Conservation (phyloP, 2,113 vertebrate species). For the Rhipidura dahli region DNA sequence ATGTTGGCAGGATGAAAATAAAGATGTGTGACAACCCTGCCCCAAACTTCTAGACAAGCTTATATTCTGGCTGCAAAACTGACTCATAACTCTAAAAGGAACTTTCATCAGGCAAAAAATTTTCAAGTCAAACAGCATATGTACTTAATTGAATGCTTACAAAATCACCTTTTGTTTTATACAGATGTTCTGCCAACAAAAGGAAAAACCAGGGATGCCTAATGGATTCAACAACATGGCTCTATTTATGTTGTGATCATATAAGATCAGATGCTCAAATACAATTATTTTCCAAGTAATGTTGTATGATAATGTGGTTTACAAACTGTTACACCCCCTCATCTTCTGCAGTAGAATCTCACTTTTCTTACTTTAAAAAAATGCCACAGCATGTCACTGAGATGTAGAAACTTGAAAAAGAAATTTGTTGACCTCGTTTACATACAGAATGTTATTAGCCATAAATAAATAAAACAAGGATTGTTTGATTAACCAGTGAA, state of each 20-base stretch:
- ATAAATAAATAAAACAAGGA: not conserved
- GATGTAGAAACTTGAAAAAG: not conserved
- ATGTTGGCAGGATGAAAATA: slow-evolving; percentile 8
- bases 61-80: slow-evolving; percentile 8
- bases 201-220: not conserved
- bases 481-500: not conserved
- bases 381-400: not conserved
- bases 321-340: not conserved
- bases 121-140: not conserved
- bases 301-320: not conserved
- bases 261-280: not conserved
- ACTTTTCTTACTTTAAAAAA: not conserved
- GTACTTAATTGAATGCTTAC: not conserved
- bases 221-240: not conserved
- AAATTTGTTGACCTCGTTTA: not conserved
- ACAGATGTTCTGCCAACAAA: not conserved
- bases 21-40: not conserved
- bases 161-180: slow-evolving; percentile 29
- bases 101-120: not conserved
- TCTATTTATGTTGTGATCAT: not conserved
- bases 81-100: not conserved
- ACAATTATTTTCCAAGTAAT: not conserved
- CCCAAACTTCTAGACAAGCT: not conserved
- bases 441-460: not conserved
- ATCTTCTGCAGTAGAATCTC: not conserved